A percentile compares a stretch with the other conserved stretches of the same genome.
These are phyloP conservation scores for Mellilla xanthometata DNA, from an alignment of 2,888 invertebrate genomes.

Conservation along the genomic window DNA sequence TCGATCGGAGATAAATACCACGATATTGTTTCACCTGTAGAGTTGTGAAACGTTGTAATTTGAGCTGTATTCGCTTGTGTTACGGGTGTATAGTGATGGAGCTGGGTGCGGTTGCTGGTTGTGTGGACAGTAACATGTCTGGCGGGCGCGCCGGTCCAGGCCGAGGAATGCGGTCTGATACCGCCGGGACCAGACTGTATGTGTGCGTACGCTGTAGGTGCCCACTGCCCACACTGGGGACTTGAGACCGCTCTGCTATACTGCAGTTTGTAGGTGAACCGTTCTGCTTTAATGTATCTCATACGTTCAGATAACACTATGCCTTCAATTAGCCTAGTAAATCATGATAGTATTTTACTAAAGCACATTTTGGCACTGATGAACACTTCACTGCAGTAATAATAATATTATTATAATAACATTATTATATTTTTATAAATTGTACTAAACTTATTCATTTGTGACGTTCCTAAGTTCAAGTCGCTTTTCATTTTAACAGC, in stretches of 20 bases:
- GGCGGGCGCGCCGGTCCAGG: constrained; percentile 45
- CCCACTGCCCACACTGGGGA: constrained; percentile 2
- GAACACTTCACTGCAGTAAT: too few species aligned
- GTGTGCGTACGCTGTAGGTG: constrained; percentile 45
- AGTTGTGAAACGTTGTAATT: constrained; percentile 8
- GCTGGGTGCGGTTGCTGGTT: constrained; percentile 28
- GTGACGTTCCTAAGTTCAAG: too few species aligned
- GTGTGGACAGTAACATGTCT: constrained; percentile 52
- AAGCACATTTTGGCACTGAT: too few species aligned
- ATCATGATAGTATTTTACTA: too few species aligned
- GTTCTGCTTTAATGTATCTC: too few species aligned
- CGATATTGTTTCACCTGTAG: constrained; percentile 19
- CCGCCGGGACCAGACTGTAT: constrained; percentile 52
- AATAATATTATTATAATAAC: too few species aligned
- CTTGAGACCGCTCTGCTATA: not conserved
- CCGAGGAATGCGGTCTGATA: constrained; percentile 77
- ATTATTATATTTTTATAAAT: too few species aligned
- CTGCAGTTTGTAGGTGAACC: too few species aligned
- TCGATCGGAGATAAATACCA: constrained; percentile 49
- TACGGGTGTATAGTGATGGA: constrained; percentile 27
- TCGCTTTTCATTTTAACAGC: too few species aligned
- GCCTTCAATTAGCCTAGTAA: too few species aligned
- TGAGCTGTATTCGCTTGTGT: constrained; percentile 29
- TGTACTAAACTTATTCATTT: too few species aligned
- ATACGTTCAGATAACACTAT: too few species aligned